Conservation (phyloP, 2,797 vertebrate species). For the Urosaurus nigricauda region DNA sequence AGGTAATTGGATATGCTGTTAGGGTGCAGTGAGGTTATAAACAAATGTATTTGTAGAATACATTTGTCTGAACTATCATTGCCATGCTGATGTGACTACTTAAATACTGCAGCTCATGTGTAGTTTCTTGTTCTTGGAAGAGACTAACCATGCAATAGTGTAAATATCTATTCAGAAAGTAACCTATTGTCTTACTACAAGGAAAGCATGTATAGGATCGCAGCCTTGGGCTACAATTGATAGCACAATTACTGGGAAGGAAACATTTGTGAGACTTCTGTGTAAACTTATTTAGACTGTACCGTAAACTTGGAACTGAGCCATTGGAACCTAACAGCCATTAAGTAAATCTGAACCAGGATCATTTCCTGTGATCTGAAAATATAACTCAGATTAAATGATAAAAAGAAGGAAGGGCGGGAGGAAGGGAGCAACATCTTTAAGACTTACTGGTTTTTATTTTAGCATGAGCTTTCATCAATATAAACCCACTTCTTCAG, state of each 20-base stretch:
- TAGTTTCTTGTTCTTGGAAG: background rate
- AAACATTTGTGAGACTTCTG: background rate
- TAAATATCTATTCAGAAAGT: background rate
- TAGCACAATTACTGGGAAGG: background rate
- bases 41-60: background rate
- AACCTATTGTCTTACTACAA: background rate
- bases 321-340: background rate
- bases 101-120: background rate
- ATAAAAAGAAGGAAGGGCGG: too few relatives aligned
- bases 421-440: too few relatives aligned
- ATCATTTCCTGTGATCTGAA: background rate
- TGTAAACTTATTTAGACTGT: background rate
- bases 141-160: background rate
- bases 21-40: slow-evolving; percentile 12
- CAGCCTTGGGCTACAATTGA: background rate
- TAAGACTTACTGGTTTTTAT: too few relatives aligned
- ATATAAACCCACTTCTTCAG: too few relatives aligned
- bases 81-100: slow-evolving; percentile 8
- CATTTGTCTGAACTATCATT: slow-evolving; percentile 36
- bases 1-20: background rate
- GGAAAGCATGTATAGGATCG: background rate
- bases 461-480: too few relatives aligned
- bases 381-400: background rate
- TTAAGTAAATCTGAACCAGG: background rate
- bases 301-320: background rate